Evolutionary conservation across 2,113 vertebrate genomes (phyloP), one percentile per base, ranked within the genome.

Genomic region (Nerophis ophidion): DNA sequence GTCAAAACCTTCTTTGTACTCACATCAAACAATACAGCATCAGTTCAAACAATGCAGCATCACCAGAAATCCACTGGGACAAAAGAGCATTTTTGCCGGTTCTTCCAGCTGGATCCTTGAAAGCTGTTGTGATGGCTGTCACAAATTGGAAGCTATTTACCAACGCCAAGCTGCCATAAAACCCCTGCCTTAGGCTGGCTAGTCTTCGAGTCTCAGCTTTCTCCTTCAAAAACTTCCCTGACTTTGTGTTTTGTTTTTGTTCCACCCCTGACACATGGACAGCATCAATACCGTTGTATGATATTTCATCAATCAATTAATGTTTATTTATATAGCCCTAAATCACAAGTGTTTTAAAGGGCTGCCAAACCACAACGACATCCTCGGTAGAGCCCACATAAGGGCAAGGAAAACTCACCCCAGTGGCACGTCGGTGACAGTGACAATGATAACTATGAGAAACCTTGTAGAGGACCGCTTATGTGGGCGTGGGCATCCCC

Each of bases 41-140:
- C 58, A 70, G 63, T 75, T 75, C 76, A 75, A 70, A 75, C 72
- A 63, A 59, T 47, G 15, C 8, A 65, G 57, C 63, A 67, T 64
- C 52, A 61, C 61, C 68, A 56, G 61, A 74, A 74, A 55, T 64
- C 51, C 66, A 44, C 34, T 4, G 44, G 58, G 58, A 76, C 70
- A 65, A 60, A 60, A 54, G 38, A 47, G 36, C 12, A 51, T 59
- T 61, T 74, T n/a, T 60, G 65, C 70, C 67, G 55, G 46, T 63
- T 57, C 64, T 57, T 68, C 38, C 70, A 68, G 61, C 61, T 50
- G 15, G 59, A 16, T 61, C 52, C 48, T 67, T 73, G 47, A 73
- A 76, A 68, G 65, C 65, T 52, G 48, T n/a, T 53, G 33, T 63
- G 56, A 60, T 34, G 16, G n/a, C 40, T 19, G 50, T 61, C 63